Percentiles rank a stretch among this genome's conserved stretches.
phyloP scores from a whole-genome alignment of 1,140 invertebrate genomes.

The Phortica variegata region DNA sequence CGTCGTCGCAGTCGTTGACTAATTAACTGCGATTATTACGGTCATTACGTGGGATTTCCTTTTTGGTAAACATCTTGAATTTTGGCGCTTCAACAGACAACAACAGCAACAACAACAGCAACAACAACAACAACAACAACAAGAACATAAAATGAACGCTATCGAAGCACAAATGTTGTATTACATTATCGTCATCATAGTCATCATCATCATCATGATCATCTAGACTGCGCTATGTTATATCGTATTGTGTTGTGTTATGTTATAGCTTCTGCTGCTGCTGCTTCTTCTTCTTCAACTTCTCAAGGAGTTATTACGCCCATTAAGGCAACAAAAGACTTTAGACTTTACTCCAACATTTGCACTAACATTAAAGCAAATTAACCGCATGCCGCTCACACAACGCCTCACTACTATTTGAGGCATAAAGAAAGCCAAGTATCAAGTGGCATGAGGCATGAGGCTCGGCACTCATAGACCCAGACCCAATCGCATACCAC shows the following conservation, averaged over 20 bases:
- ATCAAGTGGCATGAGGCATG: no score
- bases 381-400: slow-evolving; percentile 45
- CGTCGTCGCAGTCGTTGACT: slow-evolving; percentile 49
- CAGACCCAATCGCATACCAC: no score
- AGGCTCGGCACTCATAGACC: no score
- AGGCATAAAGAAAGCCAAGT: no score
- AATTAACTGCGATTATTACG: slow-evolving; percentile 58
- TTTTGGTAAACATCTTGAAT: slow-evolving; percentile 56
- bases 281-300: slow-evolving; percentile 16
- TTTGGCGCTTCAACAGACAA: slow-evolving; percentile 39
- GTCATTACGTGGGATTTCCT: slow-evolving; percentile 58
- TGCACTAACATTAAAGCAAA: slow-evolving; percentile 49
- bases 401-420: background rate
- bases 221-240: no score
- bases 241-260: no score
- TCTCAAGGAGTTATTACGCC: slow-evolving; percentile 27
- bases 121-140: background rate
- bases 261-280: slow-evolving; percentile 13
- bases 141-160: no score
- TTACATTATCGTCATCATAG: background rate
- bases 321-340: slow-evolving; percentile 30
- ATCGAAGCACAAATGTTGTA: no score
- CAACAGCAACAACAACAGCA: slow-evolving; percentile 22
- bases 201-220: background rate
- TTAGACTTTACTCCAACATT: slow-evolving; percentile 14